Conservation (phyloP, 2,797 vertebrate genomes). For the Acrocephalus scirpaceus region DNA sequence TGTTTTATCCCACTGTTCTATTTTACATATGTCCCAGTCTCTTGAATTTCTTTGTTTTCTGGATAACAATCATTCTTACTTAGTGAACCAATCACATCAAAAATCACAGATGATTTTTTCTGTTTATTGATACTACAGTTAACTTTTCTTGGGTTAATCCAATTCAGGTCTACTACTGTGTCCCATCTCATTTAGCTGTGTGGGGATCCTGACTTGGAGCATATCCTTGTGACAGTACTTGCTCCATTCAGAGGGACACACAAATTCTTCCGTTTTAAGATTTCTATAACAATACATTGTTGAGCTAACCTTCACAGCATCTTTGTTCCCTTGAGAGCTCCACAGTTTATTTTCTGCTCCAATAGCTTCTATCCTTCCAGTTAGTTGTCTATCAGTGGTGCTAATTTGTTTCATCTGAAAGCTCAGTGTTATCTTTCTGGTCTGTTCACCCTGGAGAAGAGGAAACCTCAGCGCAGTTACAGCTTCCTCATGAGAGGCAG, state of each 20-base stretch:
- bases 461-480: accelerated
- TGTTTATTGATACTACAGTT: background rate
- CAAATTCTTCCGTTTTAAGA: background rate
- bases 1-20: background rate
- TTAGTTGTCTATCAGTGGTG: background rate
- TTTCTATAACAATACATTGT: background rate
- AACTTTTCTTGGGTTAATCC: background rate
- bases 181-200: background rate
- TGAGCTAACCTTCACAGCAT: background rate
- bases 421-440: background rate
- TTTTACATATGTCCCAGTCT: background rate
- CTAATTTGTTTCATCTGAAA: background rate
- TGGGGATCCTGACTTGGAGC: background rate
- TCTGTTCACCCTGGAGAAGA: background rate
- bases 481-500: background rate
- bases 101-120: background rate
- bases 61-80: background rate
- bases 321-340: background rate
- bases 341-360: constrained; percentile 7
- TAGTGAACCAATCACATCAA: background rate
- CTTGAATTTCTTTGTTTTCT: background rate
- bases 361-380: background rate
- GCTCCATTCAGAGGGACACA: background rate
- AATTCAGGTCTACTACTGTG: background rate
- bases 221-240: background rate